phyloP scores from a whole-genome alignment of 1,140 invertebrate genomes.

The Portunus trituberculatus region DNA sequence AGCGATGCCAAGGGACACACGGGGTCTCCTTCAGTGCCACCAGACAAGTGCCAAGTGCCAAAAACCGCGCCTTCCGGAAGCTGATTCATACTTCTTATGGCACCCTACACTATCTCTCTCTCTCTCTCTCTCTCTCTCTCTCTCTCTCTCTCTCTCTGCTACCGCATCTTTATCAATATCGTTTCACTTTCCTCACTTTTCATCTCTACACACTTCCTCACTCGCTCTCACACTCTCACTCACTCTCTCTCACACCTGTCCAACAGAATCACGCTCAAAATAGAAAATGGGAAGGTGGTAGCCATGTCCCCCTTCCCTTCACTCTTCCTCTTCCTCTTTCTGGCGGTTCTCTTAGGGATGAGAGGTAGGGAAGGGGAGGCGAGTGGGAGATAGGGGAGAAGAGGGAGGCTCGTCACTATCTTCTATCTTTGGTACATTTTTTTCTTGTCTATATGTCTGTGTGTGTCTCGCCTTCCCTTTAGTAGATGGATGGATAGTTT shows the following conservation, averaged over 20 bases:
- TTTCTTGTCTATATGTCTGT: no score
- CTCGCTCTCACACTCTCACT: background rate
- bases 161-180: no score
- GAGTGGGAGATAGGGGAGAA: no score
- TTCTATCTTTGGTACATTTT: no score
- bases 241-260: background rate
- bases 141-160: background rate
- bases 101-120: background rate
- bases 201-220: background rate
- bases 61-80: constrained; percentile 2
- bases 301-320: background rate
- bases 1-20: background rate
- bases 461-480: no score
- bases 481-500: no score
- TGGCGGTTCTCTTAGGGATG: background rate
- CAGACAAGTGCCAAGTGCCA: background rate
- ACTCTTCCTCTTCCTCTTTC: background rate
- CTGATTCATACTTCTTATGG: constrained; percentile 3
- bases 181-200: background rate
- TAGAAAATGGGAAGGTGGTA: background rate
- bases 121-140: background rate
- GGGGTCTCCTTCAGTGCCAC: background rate
- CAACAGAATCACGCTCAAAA: background rate
- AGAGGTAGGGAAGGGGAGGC: no score
- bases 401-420: no score